phyloP scores from a whole-genome alignment of 1,140 invertebrate species.

The Ylistrum balloti region DNA sequence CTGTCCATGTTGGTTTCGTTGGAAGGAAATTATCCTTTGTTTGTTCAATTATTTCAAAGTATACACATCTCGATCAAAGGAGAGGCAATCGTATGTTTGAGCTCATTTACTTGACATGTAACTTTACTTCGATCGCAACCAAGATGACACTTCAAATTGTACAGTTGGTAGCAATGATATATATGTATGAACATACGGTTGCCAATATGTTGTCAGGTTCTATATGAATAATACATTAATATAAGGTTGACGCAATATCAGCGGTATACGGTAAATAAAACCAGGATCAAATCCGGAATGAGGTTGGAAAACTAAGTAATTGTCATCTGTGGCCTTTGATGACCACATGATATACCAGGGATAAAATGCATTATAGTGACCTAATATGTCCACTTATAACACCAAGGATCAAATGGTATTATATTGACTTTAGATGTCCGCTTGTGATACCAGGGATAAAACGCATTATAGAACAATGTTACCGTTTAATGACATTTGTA shows the following conservation, averaged over 20 bases:
- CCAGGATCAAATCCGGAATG: not conserved
- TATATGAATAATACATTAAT: not conserved
- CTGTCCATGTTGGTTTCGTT: too few relatives aligned
- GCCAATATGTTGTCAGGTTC: too few relatives aligned
- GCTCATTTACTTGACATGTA: too few relatives aligned
- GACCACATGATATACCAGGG: not conserved
- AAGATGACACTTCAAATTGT: too few relatives aligned
- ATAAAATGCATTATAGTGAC: not conserved
- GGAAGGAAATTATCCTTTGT: too few relatives aligned
- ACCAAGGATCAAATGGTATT: not conserved
- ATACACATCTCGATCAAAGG: too few relatives aligned
- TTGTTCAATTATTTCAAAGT: too few relatives aligned
- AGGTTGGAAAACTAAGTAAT: not conserved
- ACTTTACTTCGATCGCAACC: too few relatives aligned
- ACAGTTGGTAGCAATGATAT: too few relatives aligned
- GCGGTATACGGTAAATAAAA: too few relatives aligned
- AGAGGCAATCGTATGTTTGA: too few relatives aligned
- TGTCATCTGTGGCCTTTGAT: not conserved
- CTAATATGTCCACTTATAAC: not conserved
- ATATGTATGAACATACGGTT: too few relatives aligned
- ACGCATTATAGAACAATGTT: not conserved
- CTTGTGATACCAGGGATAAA: not conserved
- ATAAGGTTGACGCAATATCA: not conserved
- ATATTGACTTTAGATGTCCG: not conserved
- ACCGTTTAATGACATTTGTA: not conserved